phyloP scores from a whole-genome alignment of 1,140 invertebrate species.

The Ladona fulva region DNA sequence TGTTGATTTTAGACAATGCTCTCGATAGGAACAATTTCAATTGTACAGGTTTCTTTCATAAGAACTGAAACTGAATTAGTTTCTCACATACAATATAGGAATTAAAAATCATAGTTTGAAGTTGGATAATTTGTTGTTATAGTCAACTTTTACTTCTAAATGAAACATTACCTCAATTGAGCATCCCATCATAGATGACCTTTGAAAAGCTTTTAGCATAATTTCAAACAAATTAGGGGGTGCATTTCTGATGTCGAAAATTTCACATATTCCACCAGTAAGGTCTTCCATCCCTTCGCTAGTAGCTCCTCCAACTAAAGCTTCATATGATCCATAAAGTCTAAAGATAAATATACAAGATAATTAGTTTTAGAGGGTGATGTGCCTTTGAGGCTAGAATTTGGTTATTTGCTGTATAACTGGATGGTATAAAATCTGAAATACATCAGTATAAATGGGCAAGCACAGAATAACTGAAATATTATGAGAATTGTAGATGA shows the following conservation, averaged over 20 bases:
- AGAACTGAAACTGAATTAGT: background rate
- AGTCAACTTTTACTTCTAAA: background rate
- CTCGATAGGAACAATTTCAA: background rate
- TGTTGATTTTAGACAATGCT: background rate
- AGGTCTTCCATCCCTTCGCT: conserved; percentile 66
- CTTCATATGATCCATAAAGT: conserved; percentile 58
- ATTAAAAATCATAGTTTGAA: background rate
- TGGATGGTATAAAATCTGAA: background rate
- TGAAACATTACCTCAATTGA: conserved; percentile 46
- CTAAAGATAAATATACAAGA: conserved; percentile 26
- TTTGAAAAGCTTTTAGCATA: conserved; percentile 48
- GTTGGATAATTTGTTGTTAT: background rate
- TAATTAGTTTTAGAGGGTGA: background rate
- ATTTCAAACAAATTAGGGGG: conserved; percentile 45
- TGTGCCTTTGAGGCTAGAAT: background rate
- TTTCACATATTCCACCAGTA: conserved; percentile 60
- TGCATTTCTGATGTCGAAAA: conserved; percentile 32
- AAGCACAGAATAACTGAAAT: background rate
- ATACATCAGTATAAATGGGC: background rate
- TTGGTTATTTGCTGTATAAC: too few species aligned
- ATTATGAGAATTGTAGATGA: background rate
- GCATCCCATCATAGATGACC: conserved; percentile 60
- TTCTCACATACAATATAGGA: background rate
- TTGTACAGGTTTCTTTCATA: background rate
- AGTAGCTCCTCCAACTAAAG: conserved; percentile 56